Conservation (phyloP, 2,797 vertebrate genomes). For the Poeciliopsis paucimaculata region DNA sequence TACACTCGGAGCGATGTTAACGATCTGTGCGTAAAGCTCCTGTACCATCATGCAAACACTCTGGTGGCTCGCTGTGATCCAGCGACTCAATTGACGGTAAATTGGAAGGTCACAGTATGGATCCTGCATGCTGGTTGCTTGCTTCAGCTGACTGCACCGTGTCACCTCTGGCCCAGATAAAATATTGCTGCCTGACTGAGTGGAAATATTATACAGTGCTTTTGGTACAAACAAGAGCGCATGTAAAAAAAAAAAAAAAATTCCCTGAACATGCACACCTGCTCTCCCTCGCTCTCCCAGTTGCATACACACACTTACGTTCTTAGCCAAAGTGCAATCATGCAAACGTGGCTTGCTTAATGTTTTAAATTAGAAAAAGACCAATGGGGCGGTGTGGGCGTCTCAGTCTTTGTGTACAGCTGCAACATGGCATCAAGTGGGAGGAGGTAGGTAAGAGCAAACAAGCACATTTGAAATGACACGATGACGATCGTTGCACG, state of each 20-base stretch:
- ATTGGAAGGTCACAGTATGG: constrained; percentile 4
- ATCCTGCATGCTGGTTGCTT: not conserved
- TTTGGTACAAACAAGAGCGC: not conserved
- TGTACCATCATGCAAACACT: not conserved
- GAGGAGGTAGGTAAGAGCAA: constrained; percentile 14
- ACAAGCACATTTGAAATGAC: not conserved
- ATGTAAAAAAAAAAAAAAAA: not conserved
- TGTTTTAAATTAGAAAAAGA: constrained; percentile 34
- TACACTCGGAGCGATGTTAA: not conserved
- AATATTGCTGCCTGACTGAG: not conserved
- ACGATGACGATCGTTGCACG: not conserved
- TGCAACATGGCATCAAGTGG: constrained; percentile 21
- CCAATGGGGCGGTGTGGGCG: constrained; percentile 18
- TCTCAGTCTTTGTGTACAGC: constrained; percentile 11
- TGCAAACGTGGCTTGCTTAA: constrained; percentile 36
- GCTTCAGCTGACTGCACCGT: not conserved
- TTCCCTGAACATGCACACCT: not conserved
- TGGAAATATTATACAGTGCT: constrained; percentile 6
- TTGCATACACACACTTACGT: not conserved
- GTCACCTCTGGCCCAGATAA: not conserved
- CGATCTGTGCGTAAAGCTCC: not conserved
- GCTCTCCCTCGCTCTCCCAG: no score
- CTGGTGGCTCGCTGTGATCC: not conserved
- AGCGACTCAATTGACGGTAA: not conserved
- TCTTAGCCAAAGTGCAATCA: constrained; percentile 30